Evolutionary conservation across 1,140 invertebrate genomes (phyloP).

Genomic region (Nymphalis io): DNA sequence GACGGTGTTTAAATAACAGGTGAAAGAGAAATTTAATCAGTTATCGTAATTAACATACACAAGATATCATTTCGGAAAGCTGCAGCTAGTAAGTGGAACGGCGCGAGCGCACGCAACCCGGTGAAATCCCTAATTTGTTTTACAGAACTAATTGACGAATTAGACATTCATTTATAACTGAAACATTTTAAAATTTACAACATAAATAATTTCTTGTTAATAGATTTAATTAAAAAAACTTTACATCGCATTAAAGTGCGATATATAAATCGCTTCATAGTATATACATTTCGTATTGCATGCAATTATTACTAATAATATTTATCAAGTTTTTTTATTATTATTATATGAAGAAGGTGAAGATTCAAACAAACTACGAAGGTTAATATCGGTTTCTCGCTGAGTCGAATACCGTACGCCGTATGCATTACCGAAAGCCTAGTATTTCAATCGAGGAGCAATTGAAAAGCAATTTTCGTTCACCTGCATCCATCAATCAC

Average conservation of each 20-base stretch:
- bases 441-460: constrained; percentile 46
- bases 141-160: constrained; percentile 19
- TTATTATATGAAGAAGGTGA: no score
- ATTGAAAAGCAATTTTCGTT: constrained; percentile 49
- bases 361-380: background rate
- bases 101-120: constrained; percentile 45
- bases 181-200: no score
- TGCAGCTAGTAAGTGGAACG: constrained; percentile 48
- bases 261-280: no score
- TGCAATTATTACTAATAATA: no score
- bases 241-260: no score
- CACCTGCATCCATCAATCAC: constrained; percentile 53
- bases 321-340: no score
- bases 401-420: constrained; percentile 9
- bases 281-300: no score
- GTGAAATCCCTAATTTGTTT: constrained; percentile 33
- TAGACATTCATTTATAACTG: background rate
- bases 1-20: constrained; percentile 39
- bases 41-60: constrained; percentile 44
- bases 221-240: no score
- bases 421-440: constrained; percentile 33
- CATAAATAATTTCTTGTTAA: no score
- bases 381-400: constrained; percentile 26
- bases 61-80: constrained; percentile 58
- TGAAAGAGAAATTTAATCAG: constrained; percentile 49